Conservation (phyloP, 2,113 vertebrate species). For the Kryptolebias marmoratus region DNA sequence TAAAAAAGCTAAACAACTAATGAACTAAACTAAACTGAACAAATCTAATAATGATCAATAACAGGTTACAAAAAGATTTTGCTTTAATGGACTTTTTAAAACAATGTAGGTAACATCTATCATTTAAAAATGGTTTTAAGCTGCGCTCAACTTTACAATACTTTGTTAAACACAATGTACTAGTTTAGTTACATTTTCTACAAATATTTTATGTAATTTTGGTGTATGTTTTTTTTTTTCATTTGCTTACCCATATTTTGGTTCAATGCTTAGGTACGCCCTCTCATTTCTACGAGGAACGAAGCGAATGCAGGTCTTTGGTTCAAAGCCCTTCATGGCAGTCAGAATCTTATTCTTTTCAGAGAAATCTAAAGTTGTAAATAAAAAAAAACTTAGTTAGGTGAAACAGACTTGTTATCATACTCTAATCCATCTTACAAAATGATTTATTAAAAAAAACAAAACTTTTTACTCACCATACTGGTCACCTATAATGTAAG, state of each 20-base stretch:
- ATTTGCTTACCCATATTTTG: constrained; percentile 57
- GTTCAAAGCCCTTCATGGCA: constrained; percentile 37
- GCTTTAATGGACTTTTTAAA: too few species aligned
- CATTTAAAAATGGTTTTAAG: too few species aligned
- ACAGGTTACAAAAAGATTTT: too few species aligned
- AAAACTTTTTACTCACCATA: constrained; percentile 42
- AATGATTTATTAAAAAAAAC: not conserved
- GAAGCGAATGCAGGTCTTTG: constrained; percentile 66
- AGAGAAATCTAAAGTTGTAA: not conserved
- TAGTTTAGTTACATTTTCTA: not conserved
- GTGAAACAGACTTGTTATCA: not conserved
- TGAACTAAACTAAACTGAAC: too few species aligned
- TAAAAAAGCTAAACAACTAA: too few species aligned
- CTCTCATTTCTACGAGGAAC: not conserved
- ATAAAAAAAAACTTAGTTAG: not conserved
- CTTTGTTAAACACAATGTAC: too few species aligned
- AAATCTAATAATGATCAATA: too few species aligned
- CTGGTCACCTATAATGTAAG: constrained; percentile 21
- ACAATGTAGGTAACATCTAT: too few species aligned
- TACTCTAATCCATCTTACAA: not conserved
- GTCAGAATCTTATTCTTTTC: constrained; percentile 7
- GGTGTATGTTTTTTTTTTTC: not conserved
- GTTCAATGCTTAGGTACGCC: constrained; percentile 53
- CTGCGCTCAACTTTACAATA: too few species aligned
- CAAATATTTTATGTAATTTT: not conserved